These are phyloP conservation scores for Scolopax rusticola DNA, from an alignment of 2,797 vertebrate genomes.

Conservation along the genomic window DNA sequence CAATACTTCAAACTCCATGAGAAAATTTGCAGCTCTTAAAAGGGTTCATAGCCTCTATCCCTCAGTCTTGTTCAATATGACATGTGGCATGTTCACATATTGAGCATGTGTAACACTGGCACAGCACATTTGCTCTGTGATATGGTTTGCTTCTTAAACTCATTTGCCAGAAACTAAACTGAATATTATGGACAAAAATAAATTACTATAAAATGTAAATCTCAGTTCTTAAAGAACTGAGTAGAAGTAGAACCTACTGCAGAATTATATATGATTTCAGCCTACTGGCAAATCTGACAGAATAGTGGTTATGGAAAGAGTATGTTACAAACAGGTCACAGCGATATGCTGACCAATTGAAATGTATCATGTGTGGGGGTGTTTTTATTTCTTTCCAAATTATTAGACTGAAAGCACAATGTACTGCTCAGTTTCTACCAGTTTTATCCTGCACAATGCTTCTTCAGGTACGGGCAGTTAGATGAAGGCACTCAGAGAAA, in stretches of 20 bases:
- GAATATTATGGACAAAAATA: neutral
- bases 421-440: neutral
- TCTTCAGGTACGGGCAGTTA: neutral
- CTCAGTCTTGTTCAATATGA: neutral
- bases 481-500: neutral
- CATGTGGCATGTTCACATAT: neutral
- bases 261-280: neutral
- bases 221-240: neutral
- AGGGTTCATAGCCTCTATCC: neutral
- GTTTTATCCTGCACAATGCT: neutral
- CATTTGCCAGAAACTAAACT: neutral
- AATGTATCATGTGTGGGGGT: rapidly evolving
- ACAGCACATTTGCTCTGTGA: neutral
- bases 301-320: neutral
- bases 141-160: neutral
- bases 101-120: neutral
- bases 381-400: neutral
- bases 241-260: neutral
- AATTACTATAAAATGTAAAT: neutral
- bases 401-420: neutral
- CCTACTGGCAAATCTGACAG: neutral
- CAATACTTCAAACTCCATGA: neutral
- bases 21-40: neutral
- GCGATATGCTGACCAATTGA: neutral
- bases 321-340: neutral